Base-by-base conservation (phyloP, 2,888 invertebrate species). In the Cabera pusaria region DNA sequence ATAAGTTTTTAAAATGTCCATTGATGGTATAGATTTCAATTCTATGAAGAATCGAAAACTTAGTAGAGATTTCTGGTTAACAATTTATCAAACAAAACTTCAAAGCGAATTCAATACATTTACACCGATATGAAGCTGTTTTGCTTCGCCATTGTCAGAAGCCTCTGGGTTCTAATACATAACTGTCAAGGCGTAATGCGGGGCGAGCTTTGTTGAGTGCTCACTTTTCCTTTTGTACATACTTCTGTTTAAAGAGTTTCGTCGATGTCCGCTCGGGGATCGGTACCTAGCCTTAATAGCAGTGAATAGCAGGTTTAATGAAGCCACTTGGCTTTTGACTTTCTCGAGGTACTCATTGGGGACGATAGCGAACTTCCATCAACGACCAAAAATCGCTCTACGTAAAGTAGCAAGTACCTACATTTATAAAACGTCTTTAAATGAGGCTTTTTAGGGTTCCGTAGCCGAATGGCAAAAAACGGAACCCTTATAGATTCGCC, bases 221-320 rank as follows among this genome's bases (percentile, higher is more conserved):
- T 44, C 46, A 42, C 49, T 52, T 50, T n/a, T 48, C 34, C 50
- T 56, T 56, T 57, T 54, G 52, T 52, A 50, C 32, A 28, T 45
- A 49, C 24, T 45, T 55, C 50, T 44, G 51, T 55, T 61, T 60
- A 55, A 59, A 59, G 46, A 52, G 49, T 45, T 49, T 46, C 32
- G 40, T 46, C 35, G 54, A 50, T 44, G 51, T 57, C 52, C 53
- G 54, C 55, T 64, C 63, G 52, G 59, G 58, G 58, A 66, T 64
- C 64, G 58, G 59, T 56, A 61, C 65, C 64, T 59, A 50, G 49
- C 56, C 60, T 53, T 60, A 56, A 66, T 66, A 55, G 61, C 59
- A 64, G 62, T 62, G 62, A 57, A 63, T 65, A 56, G 61, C 63
- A 56, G 52, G 59, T 59, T 64, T 64, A 64, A 68, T 67, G 59